Evolutionary conservation across 2,888 invertebrate genomes (phyloP), one percentile per base, ranked within the genome.

Genomic region (Trissonchulus latispiculum): DNA sequence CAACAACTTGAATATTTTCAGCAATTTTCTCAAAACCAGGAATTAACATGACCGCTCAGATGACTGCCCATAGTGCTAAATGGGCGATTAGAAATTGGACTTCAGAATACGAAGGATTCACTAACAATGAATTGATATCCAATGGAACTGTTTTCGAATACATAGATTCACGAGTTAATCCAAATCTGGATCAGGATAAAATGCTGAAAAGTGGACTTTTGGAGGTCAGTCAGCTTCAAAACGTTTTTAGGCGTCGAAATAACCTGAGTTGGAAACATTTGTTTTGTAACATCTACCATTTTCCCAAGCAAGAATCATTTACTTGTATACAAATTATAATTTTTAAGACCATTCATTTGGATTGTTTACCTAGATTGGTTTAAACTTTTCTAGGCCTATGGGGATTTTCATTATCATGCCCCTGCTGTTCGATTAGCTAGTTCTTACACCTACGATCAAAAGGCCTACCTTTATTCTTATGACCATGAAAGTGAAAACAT

Each of bases 121-220:
- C 77, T 70, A 82, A 82, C 71, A 80, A 79, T 69, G 75, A 77
- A 36, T 74, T 83, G 61, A 80, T 82, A 37, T 76, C 80, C 8
- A 77, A 81, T 33, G 82, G 81, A 0, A 80, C 80, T 71, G 79
- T 79, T 70, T 78, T 80, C 70, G 81, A 83, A 74, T 82, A 82
- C 73, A 78, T 81, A 1, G 78, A 79, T 78, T 77, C 80, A 3
- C 77, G 80, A 75, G 78, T 78, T 36, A 78, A 80, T 66, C 80
- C 80, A 8, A 64, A 64, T 32, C 32, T 33, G n/a, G 31, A 29
- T n/a, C 15, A 48, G 23, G 8, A 8, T 48, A 23, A 23, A 23
- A 48, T 23, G 8, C 48, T 48, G 48, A 48, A 48, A 48, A 48
- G 8, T 15, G 48, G 48, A 8, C 23, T 48, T 8, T 23, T 48